Evolutionary conservation across 2,888 invertebrate species (phyloP).

Genomic region (Maniola hyperantus): DNA sequence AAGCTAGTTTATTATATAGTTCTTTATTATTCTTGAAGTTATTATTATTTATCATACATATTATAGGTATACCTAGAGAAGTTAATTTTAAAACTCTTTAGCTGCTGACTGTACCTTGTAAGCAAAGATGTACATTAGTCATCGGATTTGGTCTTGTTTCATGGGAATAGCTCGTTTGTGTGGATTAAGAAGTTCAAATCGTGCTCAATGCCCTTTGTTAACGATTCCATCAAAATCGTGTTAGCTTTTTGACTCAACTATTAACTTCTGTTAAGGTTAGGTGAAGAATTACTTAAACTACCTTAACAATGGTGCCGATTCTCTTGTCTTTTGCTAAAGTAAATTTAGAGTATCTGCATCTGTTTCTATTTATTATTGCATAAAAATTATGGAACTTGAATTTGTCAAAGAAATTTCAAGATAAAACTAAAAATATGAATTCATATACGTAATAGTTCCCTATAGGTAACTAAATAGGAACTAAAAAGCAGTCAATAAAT

Average conservation of each 20-base stretch:
- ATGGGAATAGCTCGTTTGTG: constrained; percentile 56
- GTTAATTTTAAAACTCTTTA: not conserved
- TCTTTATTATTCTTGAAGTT: too few relatives aligned
- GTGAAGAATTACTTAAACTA: not conserved
- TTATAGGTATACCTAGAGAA: not conserved
- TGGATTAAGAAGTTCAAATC: constrained; percentile 55
- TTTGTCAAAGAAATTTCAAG: too few relatives aligned
- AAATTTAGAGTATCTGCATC: too few relatives aligned
- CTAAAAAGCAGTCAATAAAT: too few relatives aligned
- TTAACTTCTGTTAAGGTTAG: not conserved
- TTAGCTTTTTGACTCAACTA: constrained; percentile 17
- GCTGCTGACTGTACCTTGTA: constrained; percentile 17
- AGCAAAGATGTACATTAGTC: constrained; percentile 55
- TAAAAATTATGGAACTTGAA: too few relatives aligned
- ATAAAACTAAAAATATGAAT: not conserved
- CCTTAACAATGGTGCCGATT: not conserved
- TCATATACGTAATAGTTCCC: too few relatives aligned
- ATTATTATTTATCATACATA: too few relatives aligned
- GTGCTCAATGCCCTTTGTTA: constrained; percentile 29
- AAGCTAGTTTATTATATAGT: too few relatives aligned
- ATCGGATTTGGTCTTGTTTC: constrained; percentile 67
- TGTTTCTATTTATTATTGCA: too few relatives aligned
- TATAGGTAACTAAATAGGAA: too few relatives aligned
- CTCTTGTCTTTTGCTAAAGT: too few relatives aligned
- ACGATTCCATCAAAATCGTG: constrained; percentile 21